Conservation (phyloP, 1,140 invertebrate species). For the Monomorium pharaonis region DNA sequence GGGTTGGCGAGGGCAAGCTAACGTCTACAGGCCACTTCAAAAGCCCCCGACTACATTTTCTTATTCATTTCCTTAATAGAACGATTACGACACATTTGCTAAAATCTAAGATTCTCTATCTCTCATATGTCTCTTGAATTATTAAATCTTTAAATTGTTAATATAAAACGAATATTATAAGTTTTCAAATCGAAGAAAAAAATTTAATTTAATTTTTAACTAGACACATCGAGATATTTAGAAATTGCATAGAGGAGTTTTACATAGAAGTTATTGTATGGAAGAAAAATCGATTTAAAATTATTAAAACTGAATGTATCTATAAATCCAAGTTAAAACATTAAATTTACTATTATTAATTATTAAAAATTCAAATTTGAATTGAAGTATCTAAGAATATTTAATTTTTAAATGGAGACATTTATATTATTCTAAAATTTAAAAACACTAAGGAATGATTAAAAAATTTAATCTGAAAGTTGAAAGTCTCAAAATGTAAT, state of each 20-base stretch:
- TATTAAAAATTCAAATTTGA: not conserved
- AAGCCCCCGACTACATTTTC: slow-evolving; percentile 34
- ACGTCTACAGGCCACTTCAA: slow-evolving; percentile 73
- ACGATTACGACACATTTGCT: not conserved
- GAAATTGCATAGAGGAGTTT: not conserved
- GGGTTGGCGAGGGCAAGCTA: slow-evolving; percentile 66
- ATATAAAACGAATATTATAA: not conserved
- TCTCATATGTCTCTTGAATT: not conserved
- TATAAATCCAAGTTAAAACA: not conserved
- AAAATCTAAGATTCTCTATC: not conserved
- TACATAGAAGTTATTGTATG: no score
- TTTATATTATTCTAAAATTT: not conserved
- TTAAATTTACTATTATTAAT: not conserved
- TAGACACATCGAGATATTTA: not conserved
- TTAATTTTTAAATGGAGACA: not conserved
- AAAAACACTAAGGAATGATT: not conserved
- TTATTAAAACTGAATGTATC: not conserved
- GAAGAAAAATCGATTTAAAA: not conserved
- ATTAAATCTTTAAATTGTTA: not conserved
- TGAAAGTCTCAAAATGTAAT: not conserved
- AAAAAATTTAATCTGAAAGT: not conserved
- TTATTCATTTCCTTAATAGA: slow-evolving; percentile 12
- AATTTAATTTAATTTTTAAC: not conserved
- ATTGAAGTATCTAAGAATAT: not conserved
- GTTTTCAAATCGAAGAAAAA: not conserved